Percentiles rank a stretch among this genome's conserved stretches.
Conservation (phyloP, 2,113 vertebrate species). For the Rhegmatorhina hoffmannsi region DNA sequence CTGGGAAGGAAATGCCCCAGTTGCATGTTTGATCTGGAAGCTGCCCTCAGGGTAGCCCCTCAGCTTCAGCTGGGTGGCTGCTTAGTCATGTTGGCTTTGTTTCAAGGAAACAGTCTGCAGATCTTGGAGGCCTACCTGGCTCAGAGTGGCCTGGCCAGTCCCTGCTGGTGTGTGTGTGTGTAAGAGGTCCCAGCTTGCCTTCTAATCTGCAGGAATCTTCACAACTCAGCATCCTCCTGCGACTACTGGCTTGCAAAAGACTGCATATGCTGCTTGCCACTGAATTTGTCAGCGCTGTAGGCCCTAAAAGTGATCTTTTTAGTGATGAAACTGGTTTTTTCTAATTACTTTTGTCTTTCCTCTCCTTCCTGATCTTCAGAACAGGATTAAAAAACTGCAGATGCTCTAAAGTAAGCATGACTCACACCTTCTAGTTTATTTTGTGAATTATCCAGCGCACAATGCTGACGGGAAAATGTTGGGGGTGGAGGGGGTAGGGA, state of each 20-base stretch:
- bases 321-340: background rate
- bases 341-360: background rate
- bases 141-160: background rate
- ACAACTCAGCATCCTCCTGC: background rate
- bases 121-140: background rate
- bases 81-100: background rate
- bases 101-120: background rate
- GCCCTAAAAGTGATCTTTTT: background rate
- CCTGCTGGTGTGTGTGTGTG: background rate
- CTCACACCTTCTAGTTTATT: conserved; percentile 41
- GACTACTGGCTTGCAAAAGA: background rate
- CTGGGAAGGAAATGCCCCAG: background rate
- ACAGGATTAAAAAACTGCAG: background rate
- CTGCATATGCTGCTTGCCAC: background rate
- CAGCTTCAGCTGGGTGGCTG: background rate
- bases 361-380: background rate
- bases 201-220: background rate
- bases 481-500: background rate
- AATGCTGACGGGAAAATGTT: background rate
- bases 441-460: conserved; percentile 18
- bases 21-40: background rate
- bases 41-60: background rate
- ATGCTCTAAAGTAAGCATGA: conserved; percentile 20
- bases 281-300: background rate
- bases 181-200: background rate